Evolutionary conservation across 2,888 invertebrate genomes (phyloP), one percentile per base, ranked within the genome.

Genomic region (Odontomyia ornata): DNA sequence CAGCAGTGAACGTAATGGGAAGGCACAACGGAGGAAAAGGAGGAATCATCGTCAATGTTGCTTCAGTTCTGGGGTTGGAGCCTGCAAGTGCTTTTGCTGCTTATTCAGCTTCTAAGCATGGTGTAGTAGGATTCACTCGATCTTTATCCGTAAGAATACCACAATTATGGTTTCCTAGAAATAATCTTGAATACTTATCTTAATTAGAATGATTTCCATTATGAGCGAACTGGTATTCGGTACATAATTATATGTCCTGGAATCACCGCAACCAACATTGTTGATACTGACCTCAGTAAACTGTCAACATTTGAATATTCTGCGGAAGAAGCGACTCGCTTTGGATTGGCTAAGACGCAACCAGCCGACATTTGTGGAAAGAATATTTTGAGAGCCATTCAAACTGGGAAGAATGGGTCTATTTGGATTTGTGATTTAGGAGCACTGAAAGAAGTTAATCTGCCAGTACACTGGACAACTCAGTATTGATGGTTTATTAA

Each of bases 111-210:
- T 84, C 86, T 27, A 88, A 88, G 78, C 84, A 85, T 9, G 88
- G 87, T 47, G 86, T 88, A 21, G 83, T 88, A 3, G 86, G 87
- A 80, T 88, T 88, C 79, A 87, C 86, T 1, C 84, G 86, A 1
- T 84, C 84, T 43, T 80, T 88, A 75, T 85, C 86, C 56, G 88
- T 88, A 82, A 81, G 83, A 81, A 1, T 25, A 15, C 15, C 43
- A 43, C 13, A 9, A 7, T 43, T 43, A 13, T 43, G 7, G 43
- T 43, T n/a, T n/a, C n/a, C n/a, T n/a, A n/a, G n/a, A n/a, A n/a
- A n/a, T n/a, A n/a, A n/a, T n/a, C n/a, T 36, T 36, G 36, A 5
- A 5, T 36, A 36, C 36, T 36, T 36, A 36, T n/a, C n/a, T n/a
- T n/a, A n/a, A n/a, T 36, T 77, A 86, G 86, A 84, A 85, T 36